Evolutionary conservation across 1,140 invertebrate species (phyloP).

Genomic region (Limonius californicus): DNA sequence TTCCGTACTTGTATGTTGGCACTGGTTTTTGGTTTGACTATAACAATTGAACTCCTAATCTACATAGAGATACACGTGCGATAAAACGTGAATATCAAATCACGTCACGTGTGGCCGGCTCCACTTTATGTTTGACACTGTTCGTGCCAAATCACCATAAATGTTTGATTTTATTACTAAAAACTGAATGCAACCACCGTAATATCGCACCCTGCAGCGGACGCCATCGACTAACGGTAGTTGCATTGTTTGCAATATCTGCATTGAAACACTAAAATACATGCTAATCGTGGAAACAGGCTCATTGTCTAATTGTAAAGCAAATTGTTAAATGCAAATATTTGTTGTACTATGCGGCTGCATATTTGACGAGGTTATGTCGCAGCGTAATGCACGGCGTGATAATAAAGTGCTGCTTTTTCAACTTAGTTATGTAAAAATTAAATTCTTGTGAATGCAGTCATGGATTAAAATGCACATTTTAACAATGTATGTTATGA

Average conservation of each 20-base stretch:
- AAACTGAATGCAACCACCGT: slow-evolving; percentile 21
- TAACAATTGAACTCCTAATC: slow-evolving; percentile 20
- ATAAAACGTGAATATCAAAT: slow-evolving; percentile 29
- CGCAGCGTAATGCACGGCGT: too few species aligned
- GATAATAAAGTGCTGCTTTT: too few species aligned
- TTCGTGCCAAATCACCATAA: slow-evolving; percentile 31
- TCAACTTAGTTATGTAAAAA: too few species aligned
- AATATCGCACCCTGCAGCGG: slow-evolving; percentile 11
- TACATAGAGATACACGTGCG: slow-evolving; percentile 29
- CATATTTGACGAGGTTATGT: too few species aligned
- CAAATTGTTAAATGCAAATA: too few species aligned
- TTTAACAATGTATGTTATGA: too few species aligned
- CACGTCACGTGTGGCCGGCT: slow-evolving; percentile 20
- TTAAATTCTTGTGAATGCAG: too few species aligned
- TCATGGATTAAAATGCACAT: too few species aligned
- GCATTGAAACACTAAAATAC: slow-evolving; percentile 1
- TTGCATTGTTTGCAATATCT: slow-evolving; percentile 10
- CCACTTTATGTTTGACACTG: slow-evolving; percentile 25
- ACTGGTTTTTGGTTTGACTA: neutral
- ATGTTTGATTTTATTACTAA: slow-evolving; percentile 30
- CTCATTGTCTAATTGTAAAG: too few species aligned
- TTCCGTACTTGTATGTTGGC: neutral
- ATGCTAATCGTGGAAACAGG: too few species aligned
- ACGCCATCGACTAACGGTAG: slow-evolving; percentile 3
- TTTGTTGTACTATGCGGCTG: too few species aligned